Evolutionary conservation across 2,888 invertebrate species (phyloP), one percentile per base, ranked within the genome.

Genomic region (Netelia melanura): DNA sequence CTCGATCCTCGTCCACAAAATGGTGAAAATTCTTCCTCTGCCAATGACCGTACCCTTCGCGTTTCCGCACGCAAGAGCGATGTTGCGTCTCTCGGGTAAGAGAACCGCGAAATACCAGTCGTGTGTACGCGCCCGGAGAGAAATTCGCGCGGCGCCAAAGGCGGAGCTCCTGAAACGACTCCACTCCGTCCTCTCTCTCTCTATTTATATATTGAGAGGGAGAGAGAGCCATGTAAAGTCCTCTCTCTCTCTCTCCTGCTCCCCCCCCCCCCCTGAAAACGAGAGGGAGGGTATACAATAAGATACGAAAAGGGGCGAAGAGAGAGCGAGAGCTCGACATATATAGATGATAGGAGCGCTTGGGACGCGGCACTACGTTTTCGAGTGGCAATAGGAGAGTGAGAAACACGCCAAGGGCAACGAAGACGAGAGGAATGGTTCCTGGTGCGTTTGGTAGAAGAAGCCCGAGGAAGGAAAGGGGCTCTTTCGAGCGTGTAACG

Each of bases 71-170:
- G 48, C 48, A 48, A 14, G 78, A 44, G n/a, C 75, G 75, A 61
- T 79, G 79, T 54, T 79, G 62, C 76, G 44, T 76, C 72, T 80
- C 70, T 56, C 21, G 56, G 43, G 65, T 38, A 44, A 62, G 52
- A 14, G 21, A 56, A 58, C 56, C 10, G 58, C 43, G 48, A 58
- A 64, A 76, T 76, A 67, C 25, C 38, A 64, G 56, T 65, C 76
- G 56, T 54, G 82, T 68, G 75, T 64, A 75, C 70, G 81, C 43
- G 52, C 86, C 87, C 87, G 87, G 86, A 88, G 89, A 87, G 77
- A 77, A 90, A 89, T 90, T 85, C 88, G 72, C 83, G 86, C 85
- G 91, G 92, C 92, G 91, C 92, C 92, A 89, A 90, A 91, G 91
- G 92, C 92, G 89, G 91, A 88, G 89, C 88, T 71, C 75, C 48